Conservation (phyloP, 2,888 invertebrate genomes). For the Melipona bicolor region DNA sequence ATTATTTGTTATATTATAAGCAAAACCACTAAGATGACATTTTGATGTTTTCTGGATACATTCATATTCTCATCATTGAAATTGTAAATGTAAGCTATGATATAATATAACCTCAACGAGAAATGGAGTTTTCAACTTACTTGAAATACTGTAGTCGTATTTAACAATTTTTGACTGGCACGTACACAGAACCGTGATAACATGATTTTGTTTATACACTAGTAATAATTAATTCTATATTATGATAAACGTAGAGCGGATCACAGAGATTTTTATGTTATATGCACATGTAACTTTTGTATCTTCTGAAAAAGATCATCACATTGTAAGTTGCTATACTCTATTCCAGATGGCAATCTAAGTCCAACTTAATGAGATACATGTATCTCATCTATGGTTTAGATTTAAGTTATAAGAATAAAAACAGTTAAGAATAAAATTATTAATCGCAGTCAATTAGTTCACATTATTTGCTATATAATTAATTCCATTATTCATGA, state of each 20-base stretch:
- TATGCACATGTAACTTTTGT: too few species aligned
- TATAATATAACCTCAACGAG: conserved; percentile 66
- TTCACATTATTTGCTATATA: too few species aligned
- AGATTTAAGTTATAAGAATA: not conserved
- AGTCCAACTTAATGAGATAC: not conserved
- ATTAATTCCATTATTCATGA: too few species aligned
- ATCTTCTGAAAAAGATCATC: not conserved
- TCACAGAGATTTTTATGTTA: too few species aligned
- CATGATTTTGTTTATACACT: conserved; percentile 65
- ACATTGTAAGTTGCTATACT: not conserved
- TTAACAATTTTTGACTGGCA: conserved; percentile 62
- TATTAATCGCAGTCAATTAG: too few species aligned
- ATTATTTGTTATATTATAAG: conserved; percentile 22
- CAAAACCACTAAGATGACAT: conserved; percentile 58
- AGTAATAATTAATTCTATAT: not conserved
- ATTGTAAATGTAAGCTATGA: not conserved
- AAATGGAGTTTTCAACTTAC: conserved; percentile 58
- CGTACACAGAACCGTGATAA: conserved; percentile 69
- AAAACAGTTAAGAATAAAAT: too few species aligned
- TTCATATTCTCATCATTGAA: conserved; percentile 6
- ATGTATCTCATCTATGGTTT: not conserved
- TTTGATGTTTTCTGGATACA: conserved; percentile 57
- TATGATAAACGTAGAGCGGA: not conserved
- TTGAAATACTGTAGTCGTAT: conserved; percentile 61
- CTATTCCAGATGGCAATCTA: not conserved